Conservation (phyloP, 2,797 vertebrate species). For the Malurus splendens region DNA sequence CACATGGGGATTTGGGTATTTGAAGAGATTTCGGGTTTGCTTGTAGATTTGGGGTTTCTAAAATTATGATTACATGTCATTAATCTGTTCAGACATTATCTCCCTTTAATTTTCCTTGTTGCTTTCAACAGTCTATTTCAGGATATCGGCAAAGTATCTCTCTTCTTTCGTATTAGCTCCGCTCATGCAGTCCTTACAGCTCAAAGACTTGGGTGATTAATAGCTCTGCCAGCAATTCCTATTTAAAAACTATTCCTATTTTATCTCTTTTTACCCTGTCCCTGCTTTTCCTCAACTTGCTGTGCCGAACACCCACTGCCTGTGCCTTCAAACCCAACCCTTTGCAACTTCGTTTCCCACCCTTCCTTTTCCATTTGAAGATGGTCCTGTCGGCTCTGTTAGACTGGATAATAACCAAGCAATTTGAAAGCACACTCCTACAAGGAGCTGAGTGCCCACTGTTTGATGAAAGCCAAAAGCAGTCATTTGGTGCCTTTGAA, state of each 20-base stretch:
- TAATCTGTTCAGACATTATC: conserved; percentile 43
- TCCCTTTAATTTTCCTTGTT: background rate
- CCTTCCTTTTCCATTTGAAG: background rate
- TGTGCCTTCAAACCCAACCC: background rate
- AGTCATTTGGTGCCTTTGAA: background rate
- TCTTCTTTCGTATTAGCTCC: background rate
- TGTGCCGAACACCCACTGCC: background rate
- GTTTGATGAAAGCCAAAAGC: background rate
- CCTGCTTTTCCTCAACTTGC: conserved; percentile 25
- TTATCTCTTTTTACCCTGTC: background rate
- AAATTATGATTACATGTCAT: conserved; percentile 14
- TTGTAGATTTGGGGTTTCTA: background rate
- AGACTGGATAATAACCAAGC: background rate
- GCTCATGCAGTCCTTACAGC: background rate
- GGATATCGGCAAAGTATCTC: background rate
- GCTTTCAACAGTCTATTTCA: background rate
- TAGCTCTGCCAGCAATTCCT: conserved; percentile 36
- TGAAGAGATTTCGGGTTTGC: background rate
- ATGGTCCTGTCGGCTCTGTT: background rate
- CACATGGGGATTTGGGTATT: background rate
- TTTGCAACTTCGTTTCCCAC: background rate
- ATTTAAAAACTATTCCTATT: conserved; percentile 50
- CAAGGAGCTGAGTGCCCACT: background rate
- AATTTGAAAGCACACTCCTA: background rate
- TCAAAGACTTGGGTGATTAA: conserved; percentile 51